Evolutionary conservation across 2,113 vertebrate species (phyloP), one percentile per base, ranked within the genome.

Genomic region (Vicugna pacos): DNA sequence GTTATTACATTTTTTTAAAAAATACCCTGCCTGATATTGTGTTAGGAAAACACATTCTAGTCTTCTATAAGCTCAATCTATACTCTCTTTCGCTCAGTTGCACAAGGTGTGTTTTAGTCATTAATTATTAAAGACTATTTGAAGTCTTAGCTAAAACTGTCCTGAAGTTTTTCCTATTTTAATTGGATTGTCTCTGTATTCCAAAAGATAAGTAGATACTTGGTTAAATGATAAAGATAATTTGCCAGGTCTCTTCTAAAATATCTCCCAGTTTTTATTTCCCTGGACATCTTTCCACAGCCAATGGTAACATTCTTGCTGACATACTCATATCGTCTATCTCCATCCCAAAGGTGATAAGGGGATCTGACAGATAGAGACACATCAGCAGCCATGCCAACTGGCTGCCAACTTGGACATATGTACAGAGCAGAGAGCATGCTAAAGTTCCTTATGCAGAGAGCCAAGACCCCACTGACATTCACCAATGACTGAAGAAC

Each of bases 391-490:
- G 42, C 75, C 96, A 96, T 90, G 91, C 96, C 97, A 97, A 97
- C 67, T 96, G 93, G 94, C 91, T 97, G 96, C 97, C 97, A 96
- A 91, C 85, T 77, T 96, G 96, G 97, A 97, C 97, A 97, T 97
- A 97, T 97, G 96, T 92, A 97, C 91, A 93, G 93, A 97, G 89
- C 79, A 98, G 96, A 98, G 89, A 96, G 94, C 19, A 19, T 54
- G 67, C 89, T 96, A 76, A 93, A 97, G 93, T 89, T 97, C 94
- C 91, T 73, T 67, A 60, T 54, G 38, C 58, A 77, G 77, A 98
- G 32, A 97, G 96, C 97, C 95, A 98, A 96, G 79, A 95, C 94
- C 94, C 97, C 93, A 96, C 93, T 97, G 95, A 98, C 93, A 96
- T 95, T 97, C 96, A 88, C 93, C 96, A 98, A 77, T 96, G 94